Conservation (phyloP, 2,888 invertebrate species). For the Ferdinandea cuprea region DNA sequence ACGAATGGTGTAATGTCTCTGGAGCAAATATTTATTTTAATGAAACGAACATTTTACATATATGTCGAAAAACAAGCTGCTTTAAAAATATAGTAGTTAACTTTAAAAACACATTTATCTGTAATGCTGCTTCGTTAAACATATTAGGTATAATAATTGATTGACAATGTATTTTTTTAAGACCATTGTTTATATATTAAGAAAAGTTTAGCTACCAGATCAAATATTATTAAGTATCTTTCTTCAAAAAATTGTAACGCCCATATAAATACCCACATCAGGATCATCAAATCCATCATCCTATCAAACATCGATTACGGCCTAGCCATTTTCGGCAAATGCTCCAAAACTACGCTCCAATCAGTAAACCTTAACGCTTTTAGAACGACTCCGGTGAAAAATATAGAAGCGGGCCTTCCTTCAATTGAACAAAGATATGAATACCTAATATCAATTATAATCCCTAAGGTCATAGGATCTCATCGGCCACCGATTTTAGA, state of each 20-base stretch:
- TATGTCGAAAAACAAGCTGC: slow-evolving; percentile 9
- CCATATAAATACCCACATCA: not conserved
- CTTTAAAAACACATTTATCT: not conserved
- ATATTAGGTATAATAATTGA: too few species aligned
- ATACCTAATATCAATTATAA: not conserved
- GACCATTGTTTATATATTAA: slow-evolving; percentile 13
- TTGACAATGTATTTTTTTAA: too few species aligned
- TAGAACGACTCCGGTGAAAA: slow-evolving; percentile 1
- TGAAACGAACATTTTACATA: slow-evolving; percentile 4
- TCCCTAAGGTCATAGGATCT: not conserved
- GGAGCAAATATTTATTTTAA: not conserved
- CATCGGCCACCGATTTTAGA: not conserved
- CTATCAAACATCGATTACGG: slow-evolving; percentile 10
- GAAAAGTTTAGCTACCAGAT: slow-evolving; percentile 7
- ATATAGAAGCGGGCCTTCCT: not conserved
- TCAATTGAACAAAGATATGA: slow-evolving; percentile 1
- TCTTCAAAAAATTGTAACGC: not conserved
- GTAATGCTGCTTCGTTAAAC: too few species aligned
- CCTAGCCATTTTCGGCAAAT: not conserved
- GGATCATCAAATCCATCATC: not conserved
- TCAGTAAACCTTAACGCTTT: not conserved
- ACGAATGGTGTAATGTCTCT: slow-evolving; percentile 1
- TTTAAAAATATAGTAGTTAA: too few species aligned
- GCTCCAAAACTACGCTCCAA: not conserved
- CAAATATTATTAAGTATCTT: slow-evolving; percentile 4